These are phyloP conservation scores for Hyperopisus bebe DNA, from an alignment of 2,113 vertebrate species.

Conservation along the genomic window DNA sequence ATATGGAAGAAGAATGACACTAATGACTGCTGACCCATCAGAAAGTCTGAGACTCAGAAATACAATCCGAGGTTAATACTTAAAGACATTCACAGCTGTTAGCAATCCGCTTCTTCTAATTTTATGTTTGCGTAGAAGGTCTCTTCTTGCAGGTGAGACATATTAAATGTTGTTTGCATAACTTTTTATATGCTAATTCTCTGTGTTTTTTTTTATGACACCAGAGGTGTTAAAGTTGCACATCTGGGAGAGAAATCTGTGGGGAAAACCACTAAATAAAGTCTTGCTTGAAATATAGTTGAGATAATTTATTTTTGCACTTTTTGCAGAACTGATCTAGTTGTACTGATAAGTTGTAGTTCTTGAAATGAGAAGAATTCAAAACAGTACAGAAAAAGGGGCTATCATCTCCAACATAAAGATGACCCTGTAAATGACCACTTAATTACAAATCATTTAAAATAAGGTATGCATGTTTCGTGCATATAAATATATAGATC, in stretches of 20 bases:
- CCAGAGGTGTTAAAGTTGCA: background rate
- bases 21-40: constrained; percentile 55
- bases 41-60: constrained; percentile 54
- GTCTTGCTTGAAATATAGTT: background rate
- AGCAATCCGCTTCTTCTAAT: constrained; percentile 45
- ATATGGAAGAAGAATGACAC: constrained; percentile 57
- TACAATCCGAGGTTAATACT: constrained; percentile 49
- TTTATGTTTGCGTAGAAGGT: constrained; percentile 1
- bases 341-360: background rate
- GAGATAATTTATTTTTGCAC: background rate
- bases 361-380: background rate
- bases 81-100: constrained; percentile 68
- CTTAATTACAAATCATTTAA: background rate
- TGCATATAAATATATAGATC: background rate
- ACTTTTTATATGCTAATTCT: background rate
- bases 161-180: background rate
- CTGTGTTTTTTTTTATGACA: background rate
- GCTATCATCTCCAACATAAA: background rate
- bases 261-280: background rate
- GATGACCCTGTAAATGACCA: background rate
- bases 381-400: background rate
- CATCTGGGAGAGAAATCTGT: background rate
- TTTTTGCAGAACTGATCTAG: background rate
- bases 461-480: background rate
- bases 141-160: background rate